A percentile compares a stretch with the other conserved stretches of the same genome.
These are phyloP conservation scores for Drosophila affinis DNA, from an alignment of 2,888 invertebrate genomes.

Conservation along the genomic window DNA sequence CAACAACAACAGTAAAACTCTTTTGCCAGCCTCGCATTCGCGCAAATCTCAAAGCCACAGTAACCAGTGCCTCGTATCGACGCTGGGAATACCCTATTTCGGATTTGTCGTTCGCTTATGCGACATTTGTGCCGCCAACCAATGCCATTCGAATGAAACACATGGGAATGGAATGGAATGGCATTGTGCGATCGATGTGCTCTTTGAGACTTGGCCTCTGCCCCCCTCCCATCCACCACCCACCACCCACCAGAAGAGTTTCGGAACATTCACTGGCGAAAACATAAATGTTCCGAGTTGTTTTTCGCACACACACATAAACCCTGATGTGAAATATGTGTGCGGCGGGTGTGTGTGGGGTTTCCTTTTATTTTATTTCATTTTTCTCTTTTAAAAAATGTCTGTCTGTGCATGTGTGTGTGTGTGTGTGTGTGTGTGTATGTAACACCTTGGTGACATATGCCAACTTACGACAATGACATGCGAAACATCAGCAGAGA, in stretches of 20 bases:
- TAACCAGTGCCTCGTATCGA: too few relatives aligned
- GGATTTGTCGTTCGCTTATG: too few relatives aligned
- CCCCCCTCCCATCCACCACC: too few relatives aligned
- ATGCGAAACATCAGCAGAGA: constrained; percentile 39
- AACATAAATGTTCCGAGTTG: constrained; percentile 31
- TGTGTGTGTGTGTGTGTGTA: constrained; percentile 19
- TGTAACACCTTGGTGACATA: constrained; percentile 73
- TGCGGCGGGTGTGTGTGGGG: background rate
- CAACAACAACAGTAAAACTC: background rate
- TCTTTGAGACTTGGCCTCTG: background rate
- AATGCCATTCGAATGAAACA: too few relatives aligned
- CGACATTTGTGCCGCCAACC: too few relatives aligned
- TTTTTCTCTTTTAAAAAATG: constrained; percentile 19
- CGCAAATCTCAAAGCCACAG: constrained; percentile 9
- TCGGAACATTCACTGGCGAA: constrained; percentile 9
- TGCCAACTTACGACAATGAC: constrained; percentile 67
- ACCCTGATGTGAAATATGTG: constrained; percentile 35
- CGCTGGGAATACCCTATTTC: too few relatives aligned
- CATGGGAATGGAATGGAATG: background rate
- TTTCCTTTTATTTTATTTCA: background rate
- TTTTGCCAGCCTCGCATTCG: background rate
- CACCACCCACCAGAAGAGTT: background rate
- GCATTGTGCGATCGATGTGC: background rate
- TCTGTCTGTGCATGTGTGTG: constrained; percentile 1
- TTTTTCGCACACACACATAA: constrained; percentile 35